Conservation (phyloP, 2,797 vertebrate species). For the Thamnophis elegans region DNA sequence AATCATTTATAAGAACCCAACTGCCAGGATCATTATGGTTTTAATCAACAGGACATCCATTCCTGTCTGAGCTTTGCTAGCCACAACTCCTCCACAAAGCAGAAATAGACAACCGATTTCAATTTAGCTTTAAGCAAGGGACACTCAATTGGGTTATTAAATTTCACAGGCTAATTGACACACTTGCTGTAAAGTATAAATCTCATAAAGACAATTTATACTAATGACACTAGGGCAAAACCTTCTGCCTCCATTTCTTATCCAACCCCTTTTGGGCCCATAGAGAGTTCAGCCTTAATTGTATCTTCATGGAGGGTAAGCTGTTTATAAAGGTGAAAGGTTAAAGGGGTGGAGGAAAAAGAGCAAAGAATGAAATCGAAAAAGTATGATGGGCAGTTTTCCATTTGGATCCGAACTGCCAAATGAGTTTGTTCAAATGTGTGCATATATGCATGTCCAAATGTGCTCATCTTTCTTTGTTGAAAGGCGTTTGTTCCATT, state of each 20-base stretch:
- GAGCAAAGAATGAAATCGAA: conserved; percentile 39
- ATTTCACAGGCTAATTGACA: conserved; percentile 72
- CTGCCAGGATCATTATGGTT: not conserved
- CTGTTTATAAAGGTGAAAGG: conserved; percentile 48
- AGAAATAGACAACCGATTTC: conserved; percentile 60
- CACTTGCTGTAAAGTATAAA: conserved; percentile 60
- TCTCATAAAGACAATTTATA: conserved; percentile 66
- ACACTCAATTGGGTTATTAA: conserved; percentile 67
- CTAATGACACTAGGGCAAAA: conserved; percentile 57
- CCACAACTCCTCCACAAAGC: conserved; percentile 30
- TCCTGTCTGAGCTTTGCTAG: conserved; percentile 21
- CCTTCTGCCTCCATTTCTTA: conserved; percentile 51
- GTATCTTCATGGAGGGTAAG: conserved; percentile 33
- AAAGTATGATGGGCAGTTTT: conserved; percentile 50
- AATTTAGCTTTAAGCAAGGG: conserved; percentile 60
- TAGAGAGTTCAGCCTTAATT: conserved; percentile 41
- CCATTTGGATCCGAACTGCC: not conserved
- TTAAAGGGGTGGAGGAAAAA: conserved; percentile 53
- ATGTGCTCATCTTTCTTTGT: not conserved
- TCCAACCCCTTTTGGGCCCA: conserved; percentile 43
- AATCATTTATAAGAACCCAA: not conserved
- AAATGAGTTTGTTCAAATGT: not conserved
- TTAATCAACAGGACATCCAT: conserved; percentile 17
- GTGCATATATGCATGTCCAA: not conserved
- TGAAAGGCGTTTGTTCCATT: not conserved